A percentile compares a stretch with the other conserved stretches of the same genome.
Conservation (phyloP, 2,113 vertebrate species). For the Notarius lentiginosus region DNA sequence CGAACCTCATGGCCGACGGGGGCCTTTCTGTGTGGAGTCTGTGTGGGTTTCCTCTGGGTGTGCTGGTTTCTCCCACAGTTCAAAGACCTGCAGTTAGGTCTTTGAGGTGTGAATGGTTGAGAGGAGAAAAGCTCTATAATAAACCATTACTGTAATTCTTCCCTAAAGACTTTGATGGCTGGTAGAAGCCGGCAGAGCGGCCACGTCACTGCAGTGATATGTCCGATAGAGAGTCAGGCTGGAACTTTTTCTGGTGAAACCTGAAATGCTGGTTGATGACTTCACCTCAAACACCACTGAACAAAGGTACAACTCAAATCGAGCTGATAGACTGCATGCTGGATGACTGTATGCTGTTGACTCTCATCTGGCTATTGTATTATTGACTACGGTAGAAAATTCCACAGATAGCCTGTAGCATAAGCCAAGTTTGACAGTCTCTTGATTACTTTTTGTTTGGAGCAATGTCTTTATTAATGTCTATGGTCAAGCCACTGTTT, state of each 20-base stretch:
- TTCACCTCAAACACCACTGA: not conserved
- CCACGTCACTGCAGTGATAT: too few relatives aligned
- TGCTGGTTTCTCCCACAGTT: too few relatives aligned
- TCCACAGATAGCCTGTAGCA: not conserved
- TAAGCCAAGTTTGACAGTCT: not conserved
- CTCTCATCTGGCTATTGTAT: not conserved
- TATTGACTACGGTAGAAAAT: not conserved
- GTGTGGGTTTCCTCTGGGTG: too few relatives aligned
- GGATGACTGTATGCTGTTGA: not conserved
- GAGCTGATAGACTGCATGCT: not conserved
- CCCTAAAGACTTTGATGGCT: too few relatives aligned
- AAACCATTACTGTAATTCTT: too few relatives aligned
- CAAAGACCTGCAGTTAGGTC: too few relatives aligned
- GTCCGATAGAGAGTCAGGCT: not conserved
- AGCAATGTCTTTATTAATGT: not conserved
- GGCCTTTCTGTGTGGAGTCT: too few relatives aligned
- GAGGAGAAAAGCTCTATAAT: too few relatives aligned
- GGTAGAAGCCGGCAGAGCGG: too few relatives aligned
- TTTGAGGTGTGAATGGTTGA: too few relatives aligned
- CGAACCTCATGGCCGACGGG: too few relatives aligned
- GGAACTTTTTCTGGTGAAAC: not conserved
- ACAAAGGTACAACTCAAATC: not conserved
- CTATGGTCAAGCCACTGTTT: not conserved
- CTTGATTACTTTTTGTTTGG: not conserved
- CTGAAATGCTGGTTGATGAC: not conserved